These are phyloP conservation scores for Hermaeophaga mercurialis DNA, from an alignment of 2,888 invertebrate species.

Conservation along the genomic window DNA sequence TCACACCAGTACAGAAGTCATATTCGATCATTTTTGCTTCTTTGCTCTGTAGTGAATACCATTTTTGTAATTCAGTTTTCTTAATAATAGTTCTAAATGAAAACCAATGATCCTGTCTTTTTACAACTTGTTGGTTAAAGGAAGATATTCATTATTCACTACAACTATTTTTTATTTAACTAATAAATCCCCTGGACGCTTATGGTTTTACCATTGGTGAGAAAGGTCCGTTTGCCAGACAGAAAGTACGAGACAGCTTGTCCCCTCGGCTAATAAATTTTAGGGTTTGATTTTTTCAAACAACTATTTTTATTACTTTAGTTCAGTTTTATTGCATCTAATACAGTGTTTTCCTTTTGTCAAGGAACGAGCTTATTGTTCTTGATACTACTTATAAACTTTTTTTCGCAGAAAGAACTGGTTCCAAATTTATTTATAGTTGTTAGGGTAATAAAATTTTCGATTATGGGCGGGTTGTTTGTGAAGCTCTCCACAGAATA, in stretches of 20 bases:
- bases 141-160: too few relatives aligned
- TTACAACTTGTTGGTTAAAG: too few relatives aligned
- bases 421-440: constrained; percentile 44
- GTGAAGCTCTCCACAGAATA: constrained; percentile 29
- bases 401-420: constrained; percentile 38
- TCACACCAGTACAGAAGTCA: too few relatives aligned
- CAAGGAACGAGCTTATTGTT: constrained; percentile 50
- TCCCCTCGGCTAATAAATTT: constrained; percentile 53
- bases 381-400: constrained; percentile 33
- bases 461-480: constrained; percentile 39
- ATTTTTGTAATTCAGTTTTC: too few relatives aligned
- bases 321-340: constrained; percentile 48
- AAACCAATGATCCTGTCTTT: too few relatives aligned
- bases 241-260: constrained; percentile 50
- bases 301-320: constrained; percentile 50
- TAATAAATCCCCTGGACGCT: constrained; percentile 20
- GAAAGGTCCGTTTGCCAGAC: constrained; percentile 45
- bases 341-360: constrained; percentile 48
- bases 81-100: too few relatives aligned
- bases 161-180: too few relatives aligned
- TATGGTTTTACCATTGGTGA: constrained; percentile 45
- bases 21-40: too few relatives aligned
- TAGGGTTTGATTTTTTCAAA: constrained; percentile 54
- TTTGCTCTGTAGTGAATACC: too few relatives aligned
- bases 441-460: constrained; percentile 35